Percentiles rank a stretch among this genome's conserved stretches.
phyloP scores from a whole-genome alignment of 2,113 vertebrate species.

The Gasterosteus aculeatus region DNA sequence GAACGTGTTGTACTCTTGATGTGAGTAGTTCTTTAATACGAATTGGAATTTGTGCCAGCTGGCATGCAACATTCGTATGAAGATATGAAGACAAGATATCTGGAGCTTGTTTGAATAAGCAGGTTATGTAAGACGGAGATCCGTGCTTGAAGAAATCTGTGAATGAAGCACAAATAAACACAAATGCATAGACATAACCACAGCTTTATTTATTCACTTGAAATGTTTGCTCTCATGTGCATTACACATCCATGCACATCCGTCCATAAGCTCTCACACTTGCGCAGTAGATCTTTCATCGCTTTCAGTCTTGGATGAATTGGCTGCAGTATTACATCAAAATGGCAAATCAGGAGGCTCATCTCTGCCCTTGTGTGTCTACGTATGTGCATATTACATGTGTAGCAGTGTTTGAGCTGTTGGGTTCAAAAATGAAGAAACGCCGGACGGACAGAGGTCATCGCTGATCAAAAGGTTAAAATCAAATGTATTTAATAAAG shows the following conservation, averaged over 20 bases:
- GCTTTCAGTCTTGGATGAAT: constrained; percentile 39
- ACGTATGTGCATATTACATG: constrained; percentile 18
- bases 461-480: no score
- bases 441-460: no score
- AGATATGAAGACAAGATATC: constrained; percentile 64
- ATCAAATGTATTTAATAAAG: no score
- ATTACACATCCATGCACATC: constrained; percentile 16
- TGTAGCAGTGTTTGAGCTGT: constrained; percentile 20
- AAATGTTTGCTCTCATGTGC: constrained; percentile 24
- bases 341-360: constrained; percentile 33
- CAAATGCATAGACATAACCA: constrained; percentile 3
- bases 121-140: constrained; percentile 61
- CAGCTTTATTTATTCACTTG: constrained; percentile 41
- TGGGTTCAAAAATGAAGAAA: no score
- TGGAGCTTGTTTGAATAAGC: constrained; percentile 59
- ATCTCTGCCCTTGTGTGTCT: constrained; percentile 18
- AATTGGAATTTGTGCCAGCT: constrained; percentile 67
- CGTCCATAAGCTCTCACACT: not conserved
- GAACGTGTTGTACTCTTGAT: constrained; percentile 51
- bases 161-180: constrained; percentile 49
- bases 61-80: constrained; percentile 63
- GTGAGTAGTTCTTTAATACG: constrained; percentile 52
- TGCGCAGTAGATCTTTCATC: constrained; percentile 2
- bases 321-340: constrained; percentile 57
- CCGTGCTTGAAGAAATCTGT: constrained; percentile 43